Base-by-base conservation (phyloP, 2,113 vertebrate genomes). In the Aix galericulata region DNA sequence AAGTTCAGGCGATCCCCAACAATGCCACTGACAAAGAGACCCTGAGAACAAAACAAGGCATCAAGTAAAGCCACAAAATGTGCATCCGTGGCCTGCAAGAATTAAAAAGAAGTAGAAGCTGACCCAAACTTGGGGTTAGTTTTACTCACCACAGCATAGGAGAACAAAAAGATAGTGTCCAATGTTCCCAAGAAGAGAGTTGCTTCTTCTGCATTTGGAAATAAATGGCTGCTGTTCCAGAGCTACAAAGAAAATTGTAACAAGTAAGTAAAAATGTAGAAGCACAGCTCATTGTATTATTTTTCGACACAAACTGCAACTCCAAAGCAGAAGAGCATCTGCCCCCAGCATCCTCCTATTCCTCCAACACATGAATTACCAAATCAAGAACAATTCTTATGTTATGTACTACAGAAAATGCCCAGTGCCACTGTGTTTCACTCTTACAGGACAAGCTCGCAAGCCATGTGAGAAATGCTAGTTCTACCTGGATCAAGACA, bases 121-220 rank as follows among this genome's bases (percentile, higher is more conserved):
- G 62, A 91, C 71, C 14, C 50, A 88, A 81, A 89, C 18, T 59
- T 50, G 52, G 21, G 4, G 2, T 92, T 63, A 82, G 18, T 82
- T 89, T 64, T 73, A 98, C 99, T 98, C 96, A 99, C 99, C 98
- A 99, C 96, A n/a, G 99, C 99, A 32, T 99, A 99, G 16, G 99
- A 99, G 97, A 99, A 99, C 82, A 99, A 98, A 94, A 99, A 99
- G 84, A 99, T 97, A 48, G 99, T 99, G 88, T 99, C 99, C 95
- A 99, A 74, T 0, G 97, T 98, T 32, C 99, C 99, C 27, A 99
- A 94, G 91, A 99, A 99, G 50, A 99, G 97, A 11, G 99, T 99
- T 71, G 99, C 99, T 86, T 98, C 97, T 91, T 98, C 96, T 17
- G 95, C 78, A 58, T 97, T 96, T n/a, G 97, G 96, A 96, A 99